Evolutionary conservation across 92 coral and sea anemone species (phyloP).

Genomic region (Micromussa lordhowensis): DNA sequence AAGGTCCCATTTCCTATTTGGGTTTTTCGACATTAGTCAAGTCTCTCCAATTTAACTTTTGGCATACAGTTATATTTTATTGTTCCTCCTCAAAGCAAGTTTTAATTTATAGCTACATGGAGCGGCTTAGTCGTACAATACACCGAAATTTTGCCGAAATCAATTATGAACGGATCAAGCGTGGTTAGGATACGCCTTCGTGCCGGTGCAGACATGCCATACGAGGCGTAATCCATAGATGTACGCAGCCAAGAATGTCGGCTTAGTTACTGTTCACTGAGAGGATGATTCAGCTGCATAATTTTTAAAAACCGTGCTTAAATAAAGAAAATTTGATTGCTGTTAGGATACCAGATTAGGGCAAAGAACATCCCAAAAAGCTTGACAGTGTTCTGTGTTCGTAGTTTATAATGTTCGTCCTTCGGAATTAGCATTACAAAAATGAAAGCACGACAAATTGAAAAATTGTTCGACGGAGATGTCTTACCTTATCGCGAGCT

Average conservation of each 20-base stretch:
- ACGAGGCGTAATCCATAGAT: not conserved
- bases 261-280: too few relatives aligned
- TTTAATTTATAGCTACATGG: not conserved
- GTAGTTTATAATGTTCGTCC: not conserved
- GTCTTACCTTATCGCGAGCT: not conserved
- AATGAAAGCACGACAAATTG: not conserved
- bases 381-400: not conserved
- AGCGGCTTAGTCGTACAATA: too few relatives aligned
- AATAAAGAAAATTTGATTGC: too few relatives aligned
- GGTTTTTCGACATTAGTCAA: not conserved
- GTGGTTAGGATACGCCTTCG: too few relatives aligned
- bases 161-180: too few relatives aligned
- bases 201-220: too few relatives aligned
- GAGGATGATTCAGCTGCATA: not conserved
- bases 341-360: not conserved
- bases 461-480: not conserved
- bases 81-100: not conserved
- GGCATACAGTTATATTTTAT: not conserved
- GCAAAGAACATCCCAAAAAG: not conserved
- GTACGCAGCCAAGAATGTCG: not conserved
- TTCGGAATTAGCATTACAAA: not conserved
- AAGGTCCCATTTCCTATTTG: not conserved
- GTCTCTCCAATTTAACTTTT: not conserved
- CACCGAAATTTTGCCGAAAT: too few relatives aligned
- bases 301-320: too few relatives aligned